Evolutionary conservation across 2,113 vertebrate species (phyloP).

Genomic region (Speoplatyrhinus poulsoni): DNA sequence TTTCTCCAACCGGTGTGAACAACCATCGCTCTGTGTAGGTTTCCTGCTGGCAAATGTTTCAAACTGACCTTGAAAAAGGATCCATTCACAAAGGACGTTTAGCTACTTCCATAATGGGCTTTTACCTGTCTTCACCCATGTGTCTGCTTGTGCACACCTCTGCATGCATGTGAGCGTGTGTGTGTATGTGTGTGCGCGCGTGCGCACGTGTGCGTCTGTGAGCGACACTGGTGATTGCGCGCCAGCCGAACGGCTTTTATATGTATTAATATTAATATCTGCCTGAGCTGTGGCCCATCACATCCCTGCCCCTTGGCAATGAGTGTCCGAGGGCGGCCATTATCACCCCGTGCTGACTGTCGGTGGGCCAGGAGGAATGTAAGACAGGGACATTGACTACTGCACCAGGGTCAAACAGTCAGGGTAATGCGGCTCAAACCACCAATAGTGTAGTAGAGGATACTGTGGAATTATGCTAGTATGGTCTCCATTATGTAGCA

Average conservation of each 20-base stretch:
- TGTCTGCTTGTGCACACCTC: slow-evolving; percentile 26
- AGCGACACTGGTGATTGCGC: slow-evolving; percentile 61
- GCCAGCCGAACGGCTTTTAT: slow-evolving; percentile 76
- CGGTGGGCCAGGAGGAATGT: slow-evolving; percentile 56
- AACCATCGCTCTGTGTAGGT: slow-evolving; percentile 73
- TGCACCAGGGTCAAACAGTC: slow-evolving; percentile 66
- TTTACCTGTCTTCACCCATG: slow-evolving; percentile 73
- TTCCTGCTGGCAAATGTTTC: slow-evolving; percentile 78
- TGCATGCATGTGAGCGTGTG: slow-evolving; percentile 48
- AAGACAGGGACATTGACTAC: slow-evolving; percentile 46
- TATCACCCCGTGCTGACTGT: slow-evolving; percentile 67
- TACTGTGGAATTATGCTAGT: slow-evolving; percentile 30
- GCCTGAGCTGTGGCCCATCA: slow-evolving; percentile 67
- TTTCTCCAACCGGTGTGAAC: slow-evolving; percentile 74
- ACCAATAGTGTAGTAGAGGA: slow-evolving; percentile 25
- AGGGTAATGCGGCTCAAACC: slow-evolving; percentile 62
- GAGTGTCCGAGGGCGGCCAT: slow-evolving; percentile 74
- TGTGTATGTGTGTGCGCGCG: slow-evolving; percentile 22
- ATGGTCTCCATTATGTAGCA: slow-evolving; percentile 38
- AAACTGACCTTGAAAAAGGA: slow-evolving; percentile 78
- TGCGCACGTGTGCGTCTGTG: slow-evolving; percentile 29
- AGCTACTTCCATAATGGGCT: slow-evolving; percentile 76
- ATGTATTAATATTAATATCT: slow-evolving; percentile 83
- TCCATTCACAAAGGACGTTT: slow-evolving; percentile 66
- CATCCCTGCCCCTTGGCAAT: slow-evolving; percentile 64